A percentile compares a stretch with the other conserved stretches of the same genome.
Evolutionary conservation across 2,888 invertebrate species (phyloP).

Genomic region (Anticlea derivata): DNA sequence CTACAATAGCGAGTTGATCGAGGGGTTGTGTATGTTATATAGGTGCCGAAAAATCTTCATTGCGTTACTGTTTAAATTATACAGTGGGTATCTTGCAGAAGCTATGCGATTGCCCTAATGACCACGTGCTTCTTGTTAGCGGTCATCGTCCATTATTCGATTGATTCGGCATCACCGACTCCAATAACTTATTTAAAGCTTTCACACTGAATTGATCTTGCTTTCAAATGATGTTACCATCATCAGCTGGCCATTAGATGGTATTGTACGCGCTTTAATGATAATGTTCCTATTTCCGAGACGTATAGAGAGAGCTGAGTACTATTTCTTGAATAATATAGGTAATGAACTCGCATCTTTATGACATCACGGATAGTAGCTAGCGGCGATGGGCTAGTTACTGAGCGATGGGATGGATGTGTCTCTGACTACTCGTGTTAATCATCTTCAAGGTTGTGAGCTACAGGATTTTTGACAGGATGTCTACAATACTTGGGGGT

Average conservation of each 20-base stretch:
- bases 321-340: too few species aligned
- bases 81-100: slow-evolving; percentile 40
- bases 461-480: too few species aligned
- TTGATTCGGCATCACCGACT: slow-evolving; percentile 66
- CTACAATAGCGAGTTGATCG: too few species aligned
- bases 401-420: too few species aligned
- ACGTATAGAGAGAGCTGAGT: background rate
- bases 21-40: too few species aligned
- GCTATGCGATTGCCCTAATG: slow-evolving; percentile 75
- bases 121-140: slow-evolving; percentile 79
- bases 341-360: too few species aligned
- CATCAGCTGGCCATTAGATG: background rate
- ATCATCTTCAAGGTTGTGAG: too few species aligned
- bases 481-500: too few species aligned
- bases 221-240: slow-evolving; percentile 24
- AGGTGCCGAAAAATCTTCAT: too few species aligned
- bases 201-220: slow-evolving; percentile 70
- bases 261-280: slow-evolving; percentile 8
- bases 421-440: too few species aligned
- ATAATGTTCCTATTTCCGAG: background rate
- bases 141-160: slow-evolving; percentile 70
- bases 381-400: too few species aligned
- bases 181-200: slow-evolving; percentile 66
- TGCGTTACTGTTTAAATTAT: slow-evolving; percentile 3
- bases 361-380: too few species aligned